Percentiles rank a stretch among this genome's conserved stretches.
These are phyloP conservation scores for Trinectes maculatus DNA, from an alignment of 2,113 vertebrate species.

Conservation along the genomic window DNA sequence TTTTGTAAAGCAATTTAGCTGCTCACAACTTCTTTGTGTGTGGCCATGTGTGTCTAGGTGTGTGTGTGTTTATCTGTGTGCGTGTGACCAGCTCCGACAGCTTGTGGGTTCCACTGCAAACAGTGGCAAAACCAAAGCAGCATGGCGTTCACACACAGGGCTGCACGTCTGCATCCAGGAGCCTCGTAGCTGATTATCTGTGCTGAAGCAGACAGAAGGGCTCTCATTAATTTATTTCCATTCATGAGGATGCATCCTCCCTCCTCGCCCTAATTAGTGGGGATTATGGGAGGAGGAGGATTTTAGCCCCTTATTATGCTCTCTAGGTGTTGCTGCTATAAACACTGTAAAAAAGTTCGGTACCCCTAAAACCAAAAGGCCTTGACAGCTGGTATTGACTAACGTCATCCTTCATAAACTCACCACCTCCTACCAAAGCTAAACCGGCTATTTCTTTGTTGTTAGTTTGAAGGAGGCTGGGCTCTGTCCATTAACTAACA, in stretches of 20 bases:
- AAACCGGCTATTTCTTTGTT: neutral
- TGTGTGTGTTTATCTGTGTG: conserved; percentile 12
- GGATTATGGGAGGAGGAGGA: conserved; percentile 15
- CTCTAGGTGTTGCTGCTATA: neutral
- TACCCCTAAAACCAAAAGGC: neutral
- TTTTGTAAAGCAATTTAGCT: too few species aligned
- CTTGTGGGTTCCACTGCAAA: conserved; percentile 71
- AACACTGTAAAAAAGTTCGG: neutral
- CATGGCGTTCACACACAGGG: conserved; percentile 51
- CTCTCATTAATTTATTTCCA: conserved; percentile 85
- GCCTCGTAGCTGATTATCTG: conserved; percentile 77
- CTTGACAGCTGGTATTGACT: neutral
- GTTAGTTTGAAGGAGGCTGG: neutral
- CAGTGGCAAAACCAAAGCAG: conserved; percentile 72
- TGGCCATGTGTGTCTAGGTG: conserved; percentile 19
- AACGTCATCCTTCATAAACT: neutral
- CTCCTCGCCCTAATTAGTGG: conserved; percentile 60
- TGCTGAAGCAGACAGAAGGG: conserved; percentile 73
- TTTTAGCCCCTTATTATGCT: conserved; percentile 19
- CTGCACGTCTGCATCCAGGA: conserved; percentile 59
- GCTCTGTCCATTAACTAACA: too few species aligned
- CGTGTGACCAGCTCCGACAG: conserved; percentile 73
- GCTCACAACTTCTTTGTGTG: conserved; percentile 43
- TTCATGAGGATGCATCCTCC: conserved; percentile 80
- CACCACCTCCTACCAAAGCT: neutral